Evolutionary conservation across 2,113 vertebrate species (phyloP).

Genomic region (Malurus alboscapulatus): DNA sequence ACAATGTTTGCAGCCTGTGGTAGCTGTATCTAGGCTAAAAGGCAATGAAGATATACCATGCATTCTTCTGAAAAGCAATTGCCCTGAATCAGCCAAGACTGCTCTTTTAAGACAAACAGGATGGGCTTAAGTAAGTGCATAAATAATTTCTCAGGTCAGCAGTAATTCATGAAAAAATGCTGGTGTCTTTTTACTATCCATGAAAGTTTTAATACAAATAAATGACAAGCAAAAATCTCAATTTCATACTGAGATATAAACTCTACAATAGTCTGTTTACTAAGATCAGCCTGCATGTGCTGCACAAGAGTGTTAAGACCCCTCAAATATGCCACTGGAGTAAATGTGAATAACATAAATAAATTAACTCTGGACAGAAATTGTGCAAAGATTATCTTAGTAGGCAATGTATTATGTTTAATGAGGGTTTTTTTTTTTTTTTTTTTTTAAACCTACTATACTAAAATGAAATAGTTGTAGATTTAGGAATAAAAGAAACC

Average conservation of each 20-base stretch:
- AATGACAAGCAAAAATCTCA: background rate
- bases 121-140: background rate
- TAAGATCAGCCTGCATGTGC: background rate
- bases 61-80: background rate
- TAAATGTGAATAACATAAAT: background rate
- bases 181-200: background rate
- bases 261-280: background rate
- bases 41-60: background rate
- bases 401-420: background rate
- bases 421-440: background rate
- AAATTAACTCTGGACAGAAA: background rate
- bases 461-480: background rate
- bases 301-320: background rate
- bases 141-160: background rate
- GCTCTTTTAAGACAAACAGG: background rate
- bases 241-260: background rate
- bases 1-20: background rate
- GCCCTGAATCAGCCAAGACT: background rate
- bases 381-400: background rate
- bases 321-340: background rate
- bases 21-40: background rate
- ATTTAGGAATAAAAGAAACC: background rate
- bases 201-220: background rate
- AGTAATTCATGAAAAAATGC: background rate
- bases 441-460: background rate